Evolutionary conservation across 1,140 invertebrate genomes (phyloP), one percentile per base, ranked within the genome.

Genomic region (Temnothorax longispinosus): DNA sequence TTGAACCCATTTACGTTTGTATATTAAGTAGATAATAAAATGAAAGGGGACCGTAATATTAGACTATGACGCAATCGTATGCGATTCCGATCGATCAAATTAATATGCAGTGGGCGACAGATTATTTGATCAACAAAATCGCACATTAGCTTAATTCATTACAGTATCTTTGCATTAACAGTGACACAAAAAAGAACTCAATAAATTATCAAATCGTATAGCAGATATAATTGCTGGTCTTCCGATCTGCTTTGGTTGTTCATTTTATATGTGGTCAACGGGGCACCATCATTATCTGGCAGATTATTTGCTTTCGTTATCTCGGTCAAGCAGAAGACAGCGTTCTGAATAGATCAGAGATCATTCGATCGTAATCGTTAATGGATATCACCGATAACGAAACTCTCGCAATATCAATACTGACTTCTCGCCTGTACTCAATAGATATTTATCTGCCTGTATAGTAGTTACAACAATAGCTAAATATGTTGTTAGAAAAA

Each of bases 1-100:
- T 60, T 10, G 38, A 54, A 65, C 69, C 80, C 47, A 84, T 84
- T 84, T 74, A 54, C 74, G 21, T 52, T 86, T 60, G 27, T 80
- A 78, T 54, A 86, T 67, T 80, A 77, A 81, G 35, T 80, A 60
- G 60, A 81, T 47, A 60, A 74, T 86, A 86, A 81, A 64, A 75
- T 62, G 64, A 65, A 85, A 32, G 32, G 47, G n/a, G 74, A 81
- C 67, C 74, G 71, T 27, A 87, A 85, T 88, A 78, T 91, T 80
- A 88, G 54, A 85, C 69, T 90, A 86, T 71, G 81, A 84, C 50
- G 35, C 44, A 62, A 86, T 81, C 65, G 47, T 86, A 86, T 84
- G 72, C 87, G 84, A 88, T 80, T 86, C 56, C 60, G 82, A 76
- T 77, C 21, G 52, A 88, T 54, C 47, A 65, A 86, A 80, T 80